A percentile compares a stretch with the other conserved stretches of the same genome.
These are phyloP conservation scores for Scrobipalpa atriplicella DNA, from an alignment of 2,888 invertebrate species.

Conservation along the genomic window DNA sequence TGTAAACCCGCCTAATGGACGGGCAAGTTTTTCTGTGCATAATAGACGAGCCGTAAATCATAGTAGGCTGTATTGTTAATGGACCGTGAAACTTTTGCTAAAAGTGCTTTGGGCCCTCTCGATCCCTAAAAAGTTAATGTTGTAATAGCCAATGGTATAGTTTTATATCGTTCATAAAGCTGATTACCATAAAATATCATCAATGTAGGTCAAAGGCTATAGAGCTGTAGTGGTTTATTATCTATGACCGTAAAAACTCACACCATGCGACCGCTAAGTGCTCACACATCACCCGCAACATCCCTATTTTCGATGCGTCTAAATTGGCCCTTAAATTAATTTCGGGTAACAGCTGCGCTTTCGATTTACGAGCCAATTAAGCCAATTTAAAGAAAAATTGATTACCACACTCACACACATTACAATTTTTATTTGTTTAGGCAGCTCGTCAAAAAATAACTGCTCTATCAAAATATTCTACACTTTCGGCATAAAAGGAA, in stretches of 20 bases:
- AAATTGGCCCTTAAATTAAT: conserved; percentile 72
- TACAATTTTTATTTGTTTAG: conserved; percentile 22
- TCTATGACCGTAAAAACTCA: conserved; percentile 42
- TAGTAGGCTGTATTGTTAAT: conserved; percentile 23
- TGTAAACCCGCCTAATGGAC: conserved; percentile 43
- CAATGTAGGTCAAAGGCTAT: conserved; percentile 20
- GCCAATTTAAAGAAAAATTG: conserved; percentile 50
- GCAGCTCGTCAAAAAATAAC: conserved; percentile 34
- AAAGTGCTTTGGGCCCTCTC: neutral
- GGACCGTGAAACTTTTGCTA: conserved; percentile 10
- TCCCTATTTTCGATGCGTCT: conserved; percentile 65
- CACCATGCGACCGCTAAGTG: conserved; percentile 42
- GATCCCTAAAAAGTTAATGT: neutral
- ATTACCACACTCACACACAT: conserved; percentile 37
- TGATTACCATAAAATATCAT: neutral
- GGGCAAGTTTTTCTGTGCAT: conserved; percentile 28
- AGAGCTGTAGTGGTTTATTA: conserved; percentile 36
- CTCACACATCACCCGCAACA: conserved; percentile 46
- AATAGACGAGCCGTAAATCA: conserved; percentile 24
- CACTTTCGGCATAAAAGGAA: neutral
- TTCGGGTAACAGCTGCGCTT: conserved; percentile 65
- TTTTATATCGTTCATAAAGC: neutral
- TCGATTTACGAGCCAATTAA: conserved; percentile 75
- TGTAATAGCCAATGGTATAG: neutral
- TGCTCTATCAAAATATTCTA: neutral